Evolutionary conservation across 2,797 vertebrate genomes (phyloP).

Genomic region (Furcifer pardalis): DNA sequence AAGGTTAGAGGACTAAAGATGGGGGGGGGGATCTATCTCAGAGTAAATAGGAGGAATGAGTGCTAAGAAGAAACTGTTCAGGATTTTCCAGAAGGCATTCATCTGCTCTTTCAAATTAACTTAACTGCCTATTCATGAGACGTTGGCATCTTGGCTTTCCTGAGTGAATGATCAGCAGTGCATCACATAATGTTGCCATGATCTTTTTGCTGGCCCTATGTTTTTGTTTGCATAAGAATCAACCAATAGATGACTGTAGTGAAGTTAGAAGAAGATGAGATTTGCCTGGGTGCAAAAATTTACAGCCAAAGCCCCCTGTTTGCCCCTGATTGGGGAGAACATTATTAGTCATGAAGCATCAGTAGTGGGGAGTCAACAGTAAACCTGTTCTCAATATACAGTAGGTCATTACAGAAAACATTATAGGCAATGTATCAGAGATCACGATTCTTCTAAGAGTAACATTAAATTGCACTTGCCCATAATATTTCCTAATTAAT

Average conservation of each 20-base stretch:
- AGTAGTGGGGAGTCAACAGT: slow-evolving; percentile 31
- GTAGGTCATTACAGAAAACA: neutral
- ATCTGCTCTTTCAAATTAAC: slow-evolving; percentile 68
- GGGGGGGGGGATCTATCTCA: neutral
- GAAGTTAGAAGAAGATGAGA: slow-evolving; percentile 17
- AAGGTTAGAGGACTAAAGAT: slow-evolving; percentile 57
- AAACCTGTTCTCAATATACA: slow-evolving; percentile 28
- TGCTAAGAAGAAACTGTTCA: slow-evolving; percentile 59
- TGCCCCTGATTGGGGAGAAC: slow-evolving; percentile 28
- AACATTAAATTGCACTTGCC: neutral
- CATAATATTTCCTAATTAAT: neutral
- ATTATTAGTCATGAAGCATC: slow-evolving; percentile 33
- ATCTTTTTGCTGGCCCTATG: neutral
- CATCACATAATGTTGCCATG: slow-evolving; percentile 53
- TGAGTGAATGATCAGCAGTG: slow-evolving; percentile 53
- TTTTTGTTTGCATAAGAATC: neutral
- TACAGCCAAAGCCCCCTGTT: too few relatives aligned
- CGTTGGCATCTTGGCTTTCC: slow-evolving; percentile 51
- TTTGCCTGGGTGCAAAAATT: too few relatives aligned
- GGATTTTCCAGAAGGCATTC: slow-evolving; percentile 65
- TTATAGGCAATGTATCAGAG: neutral
- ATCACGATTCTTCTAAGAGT: neutral
- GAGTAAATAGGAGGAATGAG: slow-evolving; percentile 58
- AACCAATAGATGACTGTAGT: neutral
- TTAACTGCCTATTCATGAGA: slow-evolving; percentile 63